These are phyloP conservation scores for Macrotrachela quadricornifera DNA, from an alignment of 1,140 invertebrate species.

Conservation along the genomic window DNA sequence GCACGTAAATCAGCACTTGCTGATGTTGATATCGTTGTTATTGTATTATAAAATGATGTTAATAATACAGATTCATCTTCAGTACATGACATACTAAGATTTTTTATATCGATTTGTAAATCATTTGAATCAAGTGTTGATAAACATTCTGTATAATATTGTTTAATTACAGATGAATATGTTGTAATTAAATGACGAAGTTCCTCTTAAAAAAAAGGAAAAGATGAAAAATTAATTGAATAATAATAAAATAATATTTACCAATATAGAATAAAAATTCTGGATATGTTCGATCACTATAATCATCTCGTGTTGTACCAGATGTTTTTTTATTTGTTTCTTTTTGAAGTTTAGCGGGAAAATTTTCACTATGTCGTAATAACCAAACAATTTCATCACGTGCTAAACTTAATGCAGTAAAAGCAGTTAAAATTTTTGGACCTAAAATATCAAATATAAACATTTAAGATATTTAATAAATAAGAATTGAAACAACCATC, in stretches of 20 bases:
- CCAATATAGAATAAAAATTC: no score
- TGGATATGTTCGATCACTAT: no score
- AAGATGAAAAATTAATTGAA: conserved; percentile 38
- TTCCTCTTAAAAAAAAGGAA: no score
- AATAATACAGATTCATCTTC: conserved; percentile 86
- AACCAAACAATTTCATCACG: conserved; percentile 93
- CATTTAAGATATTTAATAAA: neutral
- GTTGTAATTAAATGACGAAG: no score
- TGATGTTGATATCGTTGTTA: conserved; percentile 64
- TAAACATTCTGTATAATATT: conserved; percentile 91
- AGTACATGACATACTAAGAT: conserved; percentile 25
- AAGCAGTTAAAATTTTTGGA: conserved; percentile 59
- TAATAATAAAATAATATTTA: no score
- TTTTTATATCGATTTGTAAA: conserved; percentile 2
- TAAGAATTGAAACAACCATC: conserved; percentile 1
- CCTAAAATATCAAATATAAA: neutral
- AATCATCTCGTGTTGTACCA: no score
- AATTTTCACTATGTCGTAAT: conserved; percentile 44
- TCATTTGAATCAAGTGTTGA: conserved; percentile 79
- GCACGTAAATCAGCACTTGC: conserved; percentile 83
- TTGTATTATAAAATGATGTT: conserved; percentile 69
- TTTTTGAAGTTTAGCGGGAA: no score
- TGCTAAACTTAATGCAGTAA: conserved; percentile 79
- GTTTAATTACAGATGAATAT: conserved; percentile 50
- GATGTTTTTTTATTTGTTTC: no score